Evolutionary conservation across 1,140 invertebrate genomes (phyloP), one percentile per base, ranked within the genome.

Genomic region (Micrasema minimum): DNA sequence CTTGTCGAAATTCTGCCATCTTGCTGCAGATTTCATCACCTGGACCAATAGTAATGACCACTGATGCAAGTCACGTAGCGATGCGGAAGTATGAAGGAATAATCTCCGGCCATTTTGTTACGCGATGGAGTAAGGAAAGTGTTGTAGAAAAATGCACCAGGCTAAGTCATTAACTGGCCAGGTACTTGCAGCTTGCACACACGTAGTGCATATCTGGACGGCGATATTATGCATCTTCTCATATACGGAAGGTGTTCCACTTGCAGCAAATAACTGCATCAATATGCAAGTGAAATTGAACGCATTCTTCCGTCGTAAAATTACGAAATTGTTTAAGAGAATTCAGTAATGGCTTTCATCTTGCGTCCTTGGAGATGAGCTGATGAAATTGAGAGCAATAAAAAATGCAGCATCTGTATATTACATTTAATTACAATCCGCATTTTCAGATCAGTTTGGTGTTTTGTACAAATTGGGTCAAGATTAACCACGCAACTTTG

Each of bases 81-180:
- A 59, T 59, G 55, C 55, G 55, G 55, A 59, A 41, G 26, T 55
- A 48, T 2, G 9, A 48, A 20, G 6, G 10, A 51, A 11, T 22
- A 31, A 18, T 41, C 37, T 41, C 35, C 6, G 38, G 16, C 20
- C 4, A 38, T 16, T 38, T 43, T 59, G 11, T 59, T 59, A 43
- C 55, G 55, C 55, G 55, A 59, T 22, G 55, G 18, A 38, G 37
- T 22, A 14, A 41, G 20, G 55, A 59, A 59, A 59, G 55, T 59
- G 55, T 59, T 59, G 55, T 23, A 41, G 55, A 59, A 59, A 59
- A 59, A 59, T 59, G 55, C 55, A 59, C n/a, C 37, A 11, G 26
- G 22, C 51, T n/a, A 55, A 14, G 23, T 31, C 22, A 31, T n/a
- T 16, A 35, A 37, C 22, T 55, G 51, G 3, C 10, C 26, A 7